These are phyloP conservation scores for Boloria euphrosyne DNA, from an alignment of 2,888 invertebrate species.

Conservation along the genomic window DNA sequence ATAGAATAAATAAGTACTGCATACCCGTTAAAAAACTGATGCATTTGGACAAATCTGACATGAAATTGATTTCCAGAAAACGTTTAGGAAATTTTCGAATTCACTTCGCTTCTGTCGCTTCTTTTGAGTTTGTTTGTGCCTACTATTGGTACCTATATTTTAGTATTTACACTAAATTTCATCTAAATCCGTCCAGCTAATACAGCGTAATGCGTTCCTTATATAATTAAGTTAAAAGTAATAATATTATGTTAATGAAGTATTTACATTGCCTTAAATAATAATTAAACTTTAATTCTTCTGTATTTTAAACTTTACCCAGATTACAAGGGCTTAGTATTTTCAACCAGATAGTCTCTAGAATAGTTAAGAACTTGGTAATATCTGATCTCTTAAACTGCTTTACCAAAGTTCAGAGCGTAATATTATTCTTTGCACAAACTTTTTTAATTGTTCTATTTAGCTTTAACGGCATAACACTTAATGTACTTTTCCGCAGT, in stretches of 20 bases:
- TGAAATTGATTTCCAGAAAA: too few species aligned
- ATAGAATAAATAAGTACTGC: too few species aligned
- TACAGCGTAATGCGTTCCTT: too few species aligned
- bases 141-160: too few species aligned
- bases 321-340: constrained; percentile 10
- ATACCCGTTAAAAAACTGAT: too few species aligned
- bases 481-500: too few species aligned
- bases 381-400: constrained; percentile 8
- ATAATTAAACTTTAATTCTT: background rate
- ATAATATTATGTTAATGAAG: background rate
- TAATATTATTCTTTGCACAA: constrained; percentile 3
- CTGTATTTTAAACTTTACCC: background rate
- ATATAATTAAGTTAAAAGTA: background rate
- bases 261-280: background rate
- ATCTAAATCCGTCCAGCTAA: too few species aligned
- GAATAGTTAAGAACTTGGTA: constrained; percentile 4
- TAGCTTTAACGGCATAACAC: background rate
- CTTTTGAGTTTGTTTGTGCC: too few species aligned
- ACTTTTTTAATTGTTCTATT: background rate
- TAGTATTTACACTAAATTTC: too few species aligned
- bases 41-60: too few species aligned
- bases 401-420: background rate
- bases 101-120: too few species aligned
- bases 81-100: too few species aligned
- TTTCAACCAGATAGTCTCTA: constrained; percentile 10